Evolutionary conservation across 2,113 vertebrate species (phyloP).

Genomic region (Microcebus tavaratra): DNA sequence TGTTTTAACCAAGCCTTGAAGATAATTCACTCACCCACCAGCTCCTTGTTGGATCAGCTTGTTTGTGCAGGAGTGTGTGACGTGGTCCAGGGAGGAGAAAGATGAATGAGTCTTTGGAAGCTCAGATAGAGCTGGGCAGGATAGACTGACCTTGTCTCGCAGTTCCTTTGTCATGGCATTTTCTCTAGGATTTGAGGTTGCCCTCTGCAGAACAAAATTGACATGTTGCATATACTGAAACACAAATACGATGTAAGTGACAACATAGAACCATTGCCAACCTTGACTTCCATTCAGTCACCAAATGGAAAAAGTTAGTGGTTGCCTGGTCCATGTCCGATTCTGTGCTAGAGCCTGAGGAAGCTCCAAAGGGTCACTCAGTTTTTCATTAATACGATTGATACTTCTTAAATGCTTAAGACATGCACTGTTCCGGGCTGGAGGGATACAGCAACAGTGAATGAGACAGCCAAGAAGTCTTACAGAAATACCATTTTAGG

Average conservation of each 20-base stretch:
- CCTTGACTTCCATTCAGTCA: background rate
- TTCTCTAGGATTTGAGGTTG: background rate
- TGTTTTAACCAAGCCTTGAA: background rate
- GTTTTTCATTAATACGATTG: background rate
- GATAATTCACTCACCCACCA: background rate
- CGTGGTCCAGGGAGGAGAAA: background rate
- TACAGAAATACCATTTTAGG: background rate
- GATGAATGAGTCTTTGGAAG: background rate
- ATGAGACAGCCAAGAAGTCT: background rate
- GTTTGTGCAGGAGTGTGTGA: background rate
- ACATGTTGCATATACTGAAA: background rate
- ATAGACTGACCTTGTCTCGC: background rate
- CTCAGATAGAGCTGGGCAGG: background rate
- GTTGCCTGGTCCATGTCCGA: background rate
- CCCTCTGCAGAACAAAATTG: background rate
- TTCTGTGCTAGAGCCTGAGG: background rate
- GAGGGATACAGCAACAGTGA: background rate
- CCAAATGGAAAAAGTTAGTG: background rate
- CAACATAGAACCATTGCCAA: background rate
- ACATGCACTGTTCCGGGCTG: background rate
- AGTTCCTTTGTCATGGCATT: background rate
- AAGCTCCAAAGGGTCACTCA: background rate
- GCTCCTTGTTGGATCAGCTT: background rate
- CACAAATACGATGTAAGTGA: background rate
- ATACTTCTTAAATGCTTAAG: background rate